A percentile compares a stretch with the other conserved stretches of the same genome.
Evolutionary conservation across 92 coral and sea anemone species (phyloP).

Genomic region (Epizoanthus fatuus): DNA sequence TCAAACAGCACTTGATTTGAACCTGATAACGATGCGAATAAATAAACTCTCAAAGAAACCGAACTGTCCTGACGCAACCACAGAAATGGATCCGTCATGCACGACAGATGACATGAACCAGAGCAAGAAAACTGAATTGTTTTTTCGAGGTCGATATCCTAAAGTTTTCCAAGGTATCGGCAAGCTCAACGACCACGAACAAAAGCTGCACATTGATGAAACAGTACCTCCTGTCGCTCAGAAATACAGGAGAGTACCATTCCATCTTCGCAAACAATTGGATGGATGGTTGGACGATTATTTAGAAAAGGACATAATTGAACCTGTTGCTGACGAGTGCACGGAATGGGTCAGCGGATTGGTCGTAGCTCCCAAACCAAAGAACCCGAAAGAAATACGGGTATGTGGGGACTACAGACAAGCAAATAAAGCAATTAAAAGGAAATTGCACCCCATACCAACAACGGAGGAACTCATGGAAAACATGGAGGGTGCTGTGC

Average conservation of each 20-base stretch:
- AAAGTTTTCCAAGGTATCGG: conserved; percentile 46
- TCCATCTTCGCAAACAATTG: conserved; percentile 44
- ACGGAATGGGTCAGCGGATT: conserved; percentile 15
- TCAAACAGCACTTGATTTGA: too few species aligned
- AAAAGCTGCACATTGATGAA: conserved; percentile 45
- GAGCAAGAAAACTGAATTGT: too few species aligned
- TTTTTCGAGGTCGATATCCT: conserved; percentile 12
- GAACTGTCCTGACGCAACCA: too few species aligned
- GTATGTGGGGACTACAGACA: conserved; percentile 59
- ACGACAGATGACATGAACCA: too few species aligned
- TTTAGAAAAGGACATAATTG: conserved; percentile 39
- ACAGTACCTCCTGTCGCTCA: conserved; percentile 35
- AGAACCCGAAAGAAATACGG: conserved; percentile 38
- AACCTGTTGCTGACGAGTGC: not conserved
- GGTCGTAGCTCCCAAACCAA: conserved; percentile 43
- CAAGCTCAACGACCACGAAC: conserved; percentile 42
- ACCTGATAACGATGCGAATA: too few species aligned
- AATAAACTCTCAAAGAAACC: too few species aligned
- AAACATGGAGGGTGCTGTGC: conserved; percentile 41
- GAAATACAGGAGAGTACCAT: not conserved
- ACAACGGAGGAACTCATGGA: conserved; percentile 56
- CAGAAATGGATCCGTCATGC: too few species aligned
- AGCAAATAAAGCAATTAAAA: conserved; percentile 43
- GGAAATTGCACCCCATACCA: conserved; percentile 48
- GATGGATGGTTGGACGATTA: conserved; percentile 50